Percentiles rank a stretch among this genome's conserved stretches.
Conservation (phyloP, 2,113 vertebrate species). For the Stomatorhinus ivindoensis region DNA sequence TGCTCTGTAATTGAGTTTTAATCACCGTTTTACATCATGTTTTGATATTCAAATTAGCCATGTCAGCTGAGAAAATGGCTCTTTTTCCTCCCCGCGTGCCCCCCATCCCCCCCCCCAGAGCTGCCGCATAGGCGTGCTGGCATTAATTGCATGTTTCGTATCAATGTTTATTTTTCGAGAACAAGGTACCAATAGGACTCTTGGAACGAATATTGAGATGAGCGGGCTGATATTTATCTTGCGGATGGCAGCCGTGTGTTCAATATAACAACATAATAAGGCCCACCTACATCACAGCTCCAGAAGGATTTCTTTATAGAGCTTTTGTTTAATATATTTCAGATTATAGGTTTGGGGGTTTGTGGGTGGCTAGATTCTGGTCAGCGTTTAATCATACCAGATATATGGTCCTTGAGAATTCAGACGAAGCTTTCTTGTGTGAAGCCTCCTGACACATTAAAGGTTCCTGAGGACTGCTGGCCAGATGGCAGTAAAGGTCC, state of each 20-base stretch:
- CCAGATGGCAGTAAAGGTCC: not conserved
- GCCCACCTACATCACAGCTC: not conserved
- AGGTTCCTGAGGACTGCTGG: not conserved
- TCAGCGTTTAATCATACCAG: not conserved
- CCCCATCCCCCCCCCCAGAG: not conserved
- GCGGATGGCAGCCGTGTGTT: not conserved
- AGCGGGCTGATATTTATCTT: not conserved
- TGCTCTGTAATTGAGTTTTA: slow-evolving; percentile 19
- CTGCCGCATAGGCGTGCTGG: not conserved
- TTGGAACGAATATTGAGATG: not conserved
- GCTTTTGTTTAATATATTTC: not conserved
- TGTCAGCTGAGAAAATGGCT: slow-evolving; percentile 11
- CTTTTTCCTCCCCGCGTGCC: not conserved
- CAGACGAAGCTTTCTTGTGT: not conserved
- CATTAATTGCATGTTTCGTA: slow-evolving; percentile 16
- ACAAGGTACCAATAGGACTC: slow-evolving; percentile 5
- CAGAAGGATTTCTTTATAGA: not conserved
- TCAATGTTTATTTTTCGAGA: not conserved
- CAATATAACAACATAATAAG: not conserved
- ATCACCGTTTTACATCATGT: slow-evolving; percentile 20
- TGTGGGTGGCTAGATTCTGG: not conserved
- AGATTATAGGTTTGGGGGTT: not conserved
- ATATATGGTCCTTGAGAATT: not conserved
- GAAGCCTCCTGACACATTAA: not conserved
- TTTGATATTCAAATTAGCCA: slow-evolving; percentile 22